Percentiles rank a stretch among this genome's conserved stretches.
Conservation (phyloP, 2,888 invertebrate genomes). For the Imbricaverruca yamaguchii region DNA sequence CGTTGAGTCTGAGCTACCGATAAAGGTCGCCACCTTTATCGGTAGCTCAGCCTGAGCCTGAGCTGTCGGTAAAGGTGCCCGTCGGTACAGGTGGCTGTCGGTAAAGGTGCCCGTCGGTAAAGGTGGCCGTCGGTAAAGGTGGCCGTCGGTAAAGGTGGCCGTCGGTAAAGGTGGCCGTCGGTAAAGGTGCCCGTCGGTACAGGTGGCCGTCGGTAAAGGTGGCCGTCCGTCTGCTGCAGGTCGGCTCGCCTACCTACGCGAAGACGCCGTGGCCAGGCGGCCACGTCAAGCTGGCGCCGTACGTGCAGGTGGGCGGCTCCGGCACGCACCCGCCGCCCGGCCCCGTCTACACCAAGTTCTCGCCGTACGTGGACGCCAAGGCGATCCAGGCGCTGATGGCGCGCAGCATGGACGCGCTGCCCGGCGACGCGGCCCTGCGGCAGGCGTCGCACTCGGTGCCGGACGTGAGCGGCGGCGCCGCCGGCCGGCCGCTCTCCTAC, state of each 20-base stretch:
- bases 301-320: not conserved
- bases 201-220: no score
- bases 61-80: no score
- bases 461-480: not conserved
- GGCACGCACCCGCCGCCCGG: no score
- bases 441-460: not conserved
- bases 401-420: not conserved
- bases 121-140: no score
- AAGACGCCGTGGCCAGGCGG: not conserved
- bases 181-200: no score
- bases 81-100: no score
- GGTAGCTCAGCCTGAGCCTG: no score
- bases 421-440: not conserved
- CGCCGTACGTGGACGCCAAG: slow-evolving; percentile 4
- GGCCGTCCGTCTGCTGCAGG: not conserved
- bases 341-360: not conserved
- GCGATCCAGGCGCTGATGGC: slow-evolving; percentile 13
- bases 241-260: not conserved
- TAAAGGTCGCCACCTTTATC: no score
- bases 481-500: not conserved
- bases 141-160: no score
- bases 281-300: not conserved
- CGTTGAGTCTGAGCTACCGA: no score
- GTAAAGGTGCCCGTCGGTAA: no score
- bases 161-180: no score